Conservation (phyloP, 23 tunicate species). For the Trididemnum miniatum region DNA sequence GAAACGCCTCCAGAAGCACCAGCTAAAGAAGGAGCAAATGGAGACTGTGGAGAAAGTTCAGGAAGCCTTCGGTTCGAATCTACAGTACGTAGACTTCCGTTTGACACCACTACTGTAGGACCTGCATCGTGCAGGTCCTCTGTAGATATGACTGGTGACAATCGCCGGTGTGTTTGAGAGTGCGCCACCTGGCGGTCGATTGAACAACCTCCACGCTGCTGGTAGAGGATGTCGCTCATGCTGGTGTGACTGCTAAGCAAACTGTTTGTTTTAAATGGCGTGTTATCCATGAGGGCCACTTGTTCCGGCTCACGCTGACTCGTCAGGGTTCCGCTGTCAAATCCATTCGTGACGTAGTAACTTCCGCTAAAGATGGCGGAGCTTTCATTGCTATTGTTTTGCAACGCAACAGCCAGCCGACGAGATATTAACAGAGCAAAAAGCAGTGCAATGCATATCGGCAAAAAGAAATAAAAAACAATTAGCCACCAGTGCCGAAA, state of each 20-base stretch:
- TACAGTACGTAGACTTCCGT: constrained; percentile 61
- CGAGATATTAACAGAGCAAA: constrained; percentile 57
- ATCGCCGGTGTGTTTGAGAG: constrained; percentile 30
- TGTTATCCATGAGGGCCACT: constrained; percentile 1
- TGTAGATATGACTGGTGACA: constrained; percentile 46
- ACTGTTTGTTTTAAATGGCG: constrained; percentile 37
- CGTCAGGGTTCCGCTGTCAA: constrained; percentile 49
- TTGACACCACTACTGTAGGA: constrained; percentile 46
- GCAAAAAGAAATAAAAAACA: constrained; percentile 66
- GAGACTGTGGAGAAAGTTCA: constrained; percentile 50
- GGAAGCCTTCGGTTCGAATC: constrained; percentile 16
- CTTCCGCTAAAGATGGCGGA: constrained; percentile 1
- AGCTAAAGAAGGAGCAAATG: constrained; percentile 62
- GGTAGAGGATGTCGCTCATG: constrained; percentile 30
- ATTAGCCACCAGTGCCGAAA: constrained; percentile 75
- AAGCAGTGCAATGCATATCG: constrained; percentile 44
- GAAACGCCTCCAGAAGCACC: constrained; percentile 60
- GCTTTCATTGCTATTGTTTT: neutral
- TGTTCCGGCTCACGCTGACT: constrained; percentile 35
- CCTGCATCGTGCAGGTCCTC: constrained; percentile 48
- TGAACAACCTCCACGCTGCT: constrained; percentile 23
- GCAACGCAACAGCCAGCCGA: constrained; percentile 34
- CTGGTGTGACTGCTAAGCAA: constrained; percentile 38
- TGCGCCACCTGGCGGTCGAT: constrained; percentile 43
- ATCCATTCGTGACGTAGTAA: constrained; percentile 27